Evolutionary conservation across 1,140 invertebrate species (phyloP).

Genomic region (Drosophila kanapiae): DNA sequence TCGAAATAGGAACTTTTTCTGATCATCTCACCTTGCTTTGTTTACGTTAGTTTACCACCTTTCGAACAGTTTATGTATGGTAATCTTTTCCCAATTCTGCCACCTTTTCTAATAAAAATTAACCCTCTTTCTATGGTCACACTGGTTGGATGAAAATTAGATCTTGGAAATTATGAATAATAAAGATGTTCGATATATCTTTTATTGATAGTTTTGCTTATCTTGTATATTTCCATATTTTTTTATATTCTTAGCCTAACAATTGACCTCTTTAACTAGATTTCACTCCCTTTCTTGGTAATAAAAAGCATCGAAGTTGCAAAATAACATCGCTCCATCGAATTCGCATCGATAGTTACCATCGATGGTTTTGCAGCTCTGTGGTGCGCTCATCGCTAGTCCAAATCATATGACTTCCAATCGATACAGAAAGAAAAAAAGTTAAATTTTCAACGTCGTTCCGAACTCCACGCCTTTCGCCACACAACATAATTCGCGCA

Average conservation of each 20-base stretch:
- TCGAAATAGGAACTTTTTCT: too few species aligned
- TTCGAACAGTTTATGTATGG: background rate
- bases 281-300: background rate
- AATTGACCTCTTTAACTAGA: too few species aligned
- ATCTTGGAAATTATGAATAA: background rate
- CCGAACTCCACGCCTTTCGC: conserved; percentile 40
- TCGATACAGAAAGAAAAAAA: conserved; percentile 78
- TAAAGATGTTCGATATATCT: background rate
- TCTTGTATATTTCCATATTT: background rate
- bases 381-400: background rate
- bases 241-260: background rate
- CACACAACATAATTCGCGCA: conserved; percentile 49
- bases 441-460: conserved; percentile 58
- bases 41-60: too few species aligned
- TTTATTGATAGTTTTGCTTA: background rate
- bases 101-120: background rate
- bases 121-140: background rate
- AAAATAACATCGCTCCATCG: background rate
- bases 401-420: conserved; percentile 78
- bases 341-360: background rate
- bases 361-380: background rate
- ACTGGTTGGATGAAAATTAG: background rate
- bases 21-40: too few species aligned
- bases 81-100: background rate
- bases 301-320: background rate